Percentiles rank a stretch among this genome's conserved stretches.
phyloP scores from a whole-genome alignment of 2,113 vertebrate species.

The Psilopsiagon aymara region DNA sequence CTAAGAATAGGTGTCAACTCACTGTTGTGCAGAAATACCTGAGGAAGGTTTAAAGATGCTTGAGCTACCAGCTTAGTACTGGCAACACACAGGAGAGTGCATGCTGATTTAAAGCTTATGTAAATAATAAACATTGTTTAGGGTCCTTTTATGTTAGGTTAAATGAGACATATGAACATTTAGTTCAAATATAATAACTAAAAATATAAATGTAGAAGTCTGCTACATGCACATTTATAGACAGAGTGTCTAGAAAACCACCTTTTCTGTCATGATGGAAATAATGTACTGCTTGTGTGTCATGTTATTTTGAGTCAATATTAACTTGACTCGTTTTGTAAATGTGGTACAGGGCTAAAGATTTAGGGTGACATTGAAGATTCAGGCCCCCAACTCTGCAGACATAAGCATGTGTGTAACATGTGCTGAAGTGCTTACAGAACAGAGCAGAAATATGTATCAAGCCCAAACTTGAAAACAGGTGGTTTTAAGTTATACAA shows the following conservation, averaged over 20 bases:
- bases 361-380: conserved; percentile 28
- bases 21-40: not conserved
- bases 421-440: conserved; percentile 40
- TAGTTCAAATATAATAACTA: not conserved
- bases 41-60: not conserved
- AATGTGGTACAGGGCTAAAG: not conserved
- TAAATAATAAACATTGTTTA: not conserved
- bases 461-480: conserved; percentile 71
- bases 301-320: conserved; percentile 10
- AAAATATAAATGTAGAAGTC: not conserved
- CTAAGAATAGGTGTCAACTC: not conserved
- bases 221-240: not conserved
- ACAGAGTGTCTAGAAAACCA: conserved; percentile 1
- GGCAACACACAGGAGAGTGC: not conserved
- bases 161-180: not conserved
- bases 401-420: conserved; percentile 38
- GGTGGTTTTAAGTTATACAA: conserved; percentile 64
- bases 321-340: conserved; percentile 3
- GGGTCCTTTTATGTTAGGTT: not conserved
- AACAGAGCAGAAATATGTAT: conserved; percentile 51
- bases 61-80: not conserved
- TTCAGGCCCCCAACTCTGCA: not conserved
- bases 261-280: not conserved
- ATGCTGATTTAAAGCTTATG: not conserved
- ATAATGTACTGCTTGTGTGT: not conserved